Evolutionary conservation across 2,797 vertebrate species (phyloP), one percentile per base, ranked within the genome.

Genomic region (Amblyopsis hoosieri): DNA sequence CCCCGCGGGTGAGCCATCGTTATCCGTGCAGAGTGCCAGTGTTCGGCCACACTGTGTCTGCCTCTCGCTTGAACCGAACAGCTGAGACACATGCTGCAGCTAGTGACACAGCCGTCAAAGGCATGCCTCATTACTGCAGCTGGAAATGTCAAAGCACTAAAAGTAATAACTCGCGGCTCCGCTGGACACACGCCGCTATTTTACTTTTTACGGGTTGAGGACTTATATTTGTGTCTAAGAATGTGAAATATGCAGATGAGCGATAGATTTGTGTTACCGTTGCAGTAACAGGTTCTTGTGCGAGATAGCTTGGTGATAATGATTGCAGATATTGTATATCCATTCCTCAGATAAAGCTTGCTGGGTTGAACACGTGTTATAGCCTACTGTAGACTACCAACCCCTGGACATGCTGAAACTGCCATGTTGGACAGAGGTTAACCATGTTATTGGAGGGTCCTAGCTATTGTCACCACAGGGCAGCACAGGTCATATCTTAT

Each of bases 101-200:
- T 85, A 79, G 84, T 90, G 92, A 91, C 92, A 93, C 84, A 85
- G 86, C 90, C 91, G 85, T 90, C 88, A 89, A 74, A 89, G 90
- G 85, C 91, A 89, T 87, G 89, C 90, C 92, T 93, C 91, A 93
- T 93, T 93, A 93, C 86, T 80, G 85, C 88, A 71, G 85, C 82
- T 83, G 90, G 87, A 92, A 93, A 92, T 93, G 92, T 92, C 92
- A 93, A 87, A 89, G 87, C 91, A 90, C 89, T 88, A 91, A 91
- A 92, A 92, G 91, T 87, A 92, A 90, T 92, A 90, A 87, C 87
- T 91, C 87, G 82, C 76, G 72, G 81, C 87, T 87, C 88, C 46
- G 72, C 84, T 64, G 89, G 89, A 91, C 89, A 89, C 85, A 74
- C 66, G 87, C 81, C 84, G 86, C 81, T 58, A 69, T 85, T 90